Base-by-base conservation (phyloP, 2,797 vertebrate genomes). In the Pipistrellus kuhlii region DNA sequence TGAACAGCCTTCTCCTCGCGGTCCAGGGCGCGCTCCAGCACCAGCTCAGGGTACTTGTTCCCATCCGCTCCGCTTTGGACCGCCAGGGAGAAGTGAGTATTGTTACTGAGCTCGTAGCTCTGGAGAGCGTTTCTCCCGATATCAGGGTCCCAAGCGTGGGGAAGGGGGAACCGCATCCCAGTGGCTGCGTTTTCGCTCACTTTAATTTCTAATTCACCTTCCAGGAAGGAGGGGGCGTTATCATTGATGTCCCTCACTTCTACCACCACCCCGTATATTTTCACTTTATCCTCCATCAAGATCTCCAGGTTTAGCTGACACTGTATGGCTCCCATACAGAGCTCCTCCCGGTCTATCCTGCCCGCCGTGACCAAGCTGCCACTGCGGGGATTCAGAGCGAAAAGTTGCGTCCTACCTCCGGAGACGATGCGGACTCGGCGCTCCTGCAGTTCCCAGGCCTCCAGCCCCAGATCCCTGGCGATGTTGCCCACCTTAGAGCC, bases 341-440 rank as follows among this genome's bases (percentile, higher is more conserved):
- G 93, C 88, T 98, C 97, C 84, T 99, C 99, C 62, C 98, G 97
- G 93, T 99, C 98, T 90, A 99, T 98, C 55, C 98, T 98, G 21
- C 98, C 98, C 5, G 38, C 98, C 0, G 98, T 98, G 94, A 98
- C 86, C 94, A 99, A 97, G 55, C 98, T 98, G 73, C 99, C 98
- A n/a, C 98, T 98, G 4, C 96, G 94, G 35, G 88, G 71, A 71
- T 98, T 98, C 41, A 99, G 41, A 35, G 95, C 48, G 21, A 99
- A 99, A 97, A 98, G 98, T 6, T 98, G 98, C 41, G 97, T 98
- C 97, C 97, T 98, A 95, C 98, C 98, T 93, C 97, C 97, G 14
- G 98, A 98, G 8, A 98, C 97, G 66, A 99, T 98, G 15, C 98
- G 95, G 53, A 98, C 53, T 66, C 97, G 97, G 3, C 97, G 97